phyloP scores from a whole-genome alignment of 2,888 invertebrate genomes.

The Caenorhabditis afra region DNA sequence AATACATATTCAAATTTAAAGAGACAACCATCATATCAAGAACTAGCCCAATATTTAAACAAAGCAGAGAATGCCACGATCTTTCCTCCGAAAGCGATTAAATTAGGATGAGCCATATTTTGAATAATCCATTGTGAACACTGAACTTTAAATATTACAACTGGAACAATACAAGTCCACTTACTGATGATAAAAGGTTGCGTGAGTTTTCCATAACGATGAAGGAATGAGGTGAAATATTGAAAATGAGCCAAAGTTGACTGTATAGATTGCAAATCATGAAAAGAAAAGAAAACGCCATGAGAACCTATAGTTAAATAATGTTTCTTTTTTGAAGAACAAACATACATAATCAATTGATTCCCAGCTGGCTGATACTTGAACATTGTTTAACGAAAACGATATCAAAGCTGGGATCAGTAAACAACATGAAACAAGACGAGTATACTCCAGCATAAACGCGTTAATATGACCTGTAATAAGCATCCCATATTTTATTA shows the following conservation, averaged over 20 bases:
- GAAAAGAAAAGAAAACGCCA: conserved; percentile 74
- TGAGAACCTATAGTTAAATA: conserved; percentile 75
- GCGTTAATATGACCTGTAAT: conserved; percentile 61
- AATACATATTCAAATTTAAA: no score
- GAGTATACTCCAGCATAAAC: conserved; percentile 59
- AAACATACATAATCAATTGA: conserved; percentile 80
- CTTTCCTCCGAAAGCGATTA: conserved; percentile 65
- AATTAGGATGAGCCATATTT: conserved; percentile 68
- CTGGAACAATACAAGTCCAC: not conserved
- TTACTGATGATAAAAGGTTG: conserved; percentile 61
- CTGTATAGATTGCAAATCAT: conserved; percentile 77
- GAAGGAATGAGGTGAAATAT: conserved; percentile 43
- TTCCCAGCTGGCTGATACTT: conserved; percentile 79
- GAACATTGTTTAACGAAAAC: conserved; percentile 63
- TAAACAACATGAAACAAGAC: conserved; percentile 56
- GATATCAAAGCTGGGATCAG: conserved; percentile 74
- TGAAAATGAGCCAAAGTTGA: conserved; percentile 73
- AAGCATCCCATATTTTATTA: no score
- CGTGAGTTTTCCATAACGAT: conserved; percentile 59
- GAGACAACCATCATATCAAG: no score
- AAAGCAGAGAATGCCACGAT: conserved; percentile 56
- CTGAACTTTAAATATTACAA: conserved; percentile 16
- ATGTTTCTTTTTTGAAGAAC: not conserved
- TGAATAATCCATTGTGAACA: conserved; percentile 77
- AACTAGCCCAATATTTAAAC: conserved; percentile 56